A percentile compares a stretch with the other conserved stretches of the same genome.
phyloP scores from a whole-genome alignment of 2,113 vertebrate genomes.

The Malurus cyaneus region DNA sequence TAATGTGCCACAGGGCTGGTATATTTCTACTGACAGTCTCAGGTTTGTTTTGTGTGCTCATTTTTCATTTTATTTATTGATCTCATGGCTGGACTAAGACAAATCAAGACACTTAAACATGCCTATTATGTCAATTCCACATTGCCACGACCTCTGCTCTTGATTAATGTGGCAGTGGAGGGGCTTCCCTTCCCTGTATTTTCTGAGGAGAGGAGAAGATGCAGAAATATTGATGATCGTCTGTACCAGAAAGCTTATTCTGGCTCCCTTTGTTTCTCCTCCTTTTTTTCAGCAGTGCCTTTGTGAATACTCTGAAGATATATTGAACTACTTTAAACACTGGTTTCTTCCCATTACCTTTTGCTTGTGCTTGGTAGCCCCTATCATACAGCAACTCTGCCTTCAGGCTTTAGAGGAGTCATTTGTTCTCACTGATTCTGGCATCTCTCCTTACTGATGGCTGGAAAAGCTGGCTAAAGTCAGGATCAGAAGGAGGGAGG shows the following conservation, averaged over 20 bases:
- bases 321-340: not conserved
- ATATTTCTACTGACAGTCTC: constrained; percentile 2
- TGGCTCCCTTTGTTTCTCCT: not conserved
- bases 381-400: not conserved
- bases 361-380: not conserved
- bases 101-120: constrained; percentile 17
- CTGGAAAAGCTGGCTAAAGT: not conserved
- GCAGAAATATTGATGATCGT: not conserved
- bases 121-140: constrained; percentile 9
- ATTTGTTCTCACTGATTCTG: not conserved
- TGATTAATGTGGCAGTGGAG: not conserved
- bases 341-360: not conserved
- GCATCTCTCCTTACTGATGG: not conserved
- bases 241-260: not conserved
- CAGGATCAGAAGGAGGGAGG: not conserved
- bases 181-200: not conserved
- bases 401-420: not conserved
- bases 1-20: not conserved
- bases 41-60: not conserved
- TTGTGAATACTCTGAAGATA: not conserved
- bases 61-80: constrained; percentile 51
- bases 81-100: constrained; percentile 12
- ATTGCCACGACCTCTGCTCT: not conserved
- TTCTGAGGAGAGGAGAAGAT: not conserved
- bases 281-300: not conserved